Conservation (phyloP, 2,888 invertebrate species). For the Drosophila paramelanica region DNA sequence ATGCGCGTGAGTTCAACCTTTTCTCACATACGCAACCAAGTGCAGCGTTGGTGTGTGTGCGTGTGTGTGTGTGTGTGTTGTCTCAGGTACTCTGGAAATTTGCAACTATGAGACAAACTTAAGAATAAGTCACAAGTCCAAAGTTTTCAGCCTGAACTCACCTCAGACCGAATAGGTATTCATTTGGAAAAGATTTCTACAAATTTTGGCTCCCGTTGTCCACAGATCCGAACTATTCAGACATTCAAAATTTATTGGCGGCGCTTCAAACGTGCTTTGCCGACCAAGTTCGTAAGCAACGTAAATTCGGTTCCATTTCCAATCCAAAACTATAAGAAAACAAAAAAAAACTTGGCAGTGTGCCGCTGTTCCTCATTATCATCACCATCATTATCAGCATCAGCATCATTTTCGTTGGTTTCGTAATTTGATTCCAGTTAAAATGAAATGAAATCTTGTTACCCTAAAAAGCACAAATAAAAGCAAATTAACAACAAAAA, state of each 20-base stretch:
- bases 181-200: slow-evolving; percentile 27
- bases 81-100: slow-evolving; percentile 45
- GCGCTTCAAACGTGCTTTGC: slow-evolving; percentile 21
- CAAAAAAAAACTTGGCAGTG: slow-evolving; percentile 20
- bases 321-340: slow-evolving; percentile 18
- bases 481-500: slow-evolving; percentile 8
- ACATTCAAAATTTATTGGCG: slow-evolving; percentile 5
- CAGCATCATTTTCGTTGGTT: slow-evolving; percentile 43
- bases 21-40: slow-evolving; percentile 27
- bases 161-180: slow-evolving; percentile 16
- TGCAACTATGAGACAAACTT: slow-evolving; percentile 28
- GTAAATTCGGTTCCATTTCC: slow-evolving; percentile 6
- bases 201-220: slow-evolving; percentile 11
- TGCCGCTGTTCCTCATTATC: slow-evolving; percentile 22
- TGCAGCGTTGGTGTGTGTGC: slow-evolving; percentile 8
- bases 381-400: slow-evolving; percentile 16
- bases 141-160: not conserved
- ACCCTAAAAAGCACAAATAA: slow-evolving; percentile 50
- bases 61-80: not conserved
- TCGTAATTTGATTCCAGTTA: slow-evolving; percentile 79
- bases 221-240: not conserved
- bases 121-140: not conserved
- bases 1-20: slow-evolving; percentile 41
- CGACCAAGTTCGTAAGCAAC: slow-evolving; percentile 11
- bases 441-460: slow-evolving; percentile 74